Evolutionary conservation across 2,113 vertebrate genomes (phyloP).

Genomic region (Redunca redunca): DNA sequence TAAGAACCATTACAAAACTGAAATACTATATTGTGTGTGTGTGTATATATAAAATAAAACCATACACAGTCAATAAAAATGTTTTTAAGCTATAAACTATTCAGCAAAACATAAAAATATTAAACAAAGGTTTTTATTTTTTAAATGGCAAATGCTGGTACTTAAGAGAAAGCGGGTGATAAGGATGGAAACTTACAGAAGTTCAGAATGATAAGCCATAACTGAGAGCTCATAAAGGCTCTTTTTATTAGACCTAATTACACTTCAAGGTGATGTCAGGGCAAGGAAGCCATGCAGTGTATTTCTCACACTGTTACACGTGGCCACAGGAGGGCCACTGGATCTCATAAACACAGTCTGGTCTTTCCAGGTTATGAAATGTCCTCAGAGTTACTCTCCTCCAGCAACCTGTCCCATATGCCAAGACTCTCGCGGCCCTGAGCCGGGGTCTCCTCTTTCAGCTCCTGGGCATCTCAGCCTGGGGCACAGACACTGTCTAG

Average conservation of each 20-base stretch:
- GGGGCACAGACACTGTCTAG: not conserved
- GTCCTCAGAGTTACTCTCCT: not conserved
- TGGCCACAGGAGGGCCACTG: not conserved
- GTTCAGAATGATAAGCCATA: not conserved
- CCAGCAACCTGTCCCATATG: not conserved
- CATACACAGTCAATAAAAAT: not conserved
- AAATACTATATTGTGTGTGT: not conserved
- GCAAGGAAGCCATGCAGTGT: not conserved
- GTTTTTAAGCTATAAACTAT: not conserved
- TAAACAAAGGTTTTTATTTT: not conserved
- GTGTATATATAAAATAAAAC: not conserved
- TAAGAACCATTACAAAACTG: not conserved
- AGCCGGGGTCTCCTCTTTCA: not conserved
- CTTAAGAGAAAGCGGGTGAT: not conserved
- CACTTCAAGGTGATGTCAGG: not conserved
- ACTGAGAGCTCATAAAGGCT: not conserved
- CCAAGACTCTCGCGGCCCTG: not conserved
- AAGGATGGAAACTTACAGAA: not conserved
- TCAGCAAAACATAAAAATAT: slow-evolving; percentile 24
- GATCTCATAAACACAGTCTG: not conserved
- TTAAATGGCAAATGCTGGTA: not conserved
- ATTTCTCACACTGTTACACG: not conserved
- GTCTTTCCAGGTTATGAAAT: slow-evolving; percentile 4
- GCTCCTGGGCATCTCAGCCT: not conserved
- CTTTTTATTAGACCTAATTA: not conserved